Evolutionary conservation across 2,797 vertebrate species (phyloP).

Genomic region (Acanthornis magna): DNA sequence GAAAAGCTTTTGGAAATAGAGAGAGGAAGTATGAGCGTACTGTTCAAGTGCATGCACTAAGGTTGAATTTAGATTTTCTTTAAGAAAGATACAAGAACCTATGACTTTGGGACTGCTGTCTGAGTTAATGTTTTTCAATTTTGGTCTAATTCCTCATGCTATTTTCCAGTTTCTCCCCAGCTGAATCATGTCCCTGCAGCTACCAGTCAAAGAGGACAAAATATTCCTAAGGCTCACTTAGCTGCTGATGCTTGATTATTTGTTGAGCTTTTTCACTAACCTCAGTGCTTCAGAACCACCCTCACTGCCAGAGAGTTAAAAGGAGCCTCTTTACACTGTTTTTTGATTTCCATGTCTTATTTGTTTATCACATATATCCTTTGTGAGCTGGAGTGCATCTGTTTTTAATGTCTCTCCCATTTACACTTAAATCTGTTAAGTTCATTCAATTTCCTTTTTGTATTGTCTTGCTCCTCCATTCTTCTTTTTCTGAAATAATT

Average conservation of each 20-base stretch:
- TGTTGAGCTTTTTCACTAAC: not conserved
- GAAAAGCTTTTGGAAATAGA: not conserved
- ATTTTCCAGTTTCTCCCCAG: not conserved
- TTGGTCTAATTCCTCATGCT: not conserved
- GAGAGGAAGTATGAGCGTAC: not conserved
- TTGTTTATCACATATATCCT: not conserved
- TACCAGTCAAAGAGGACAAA: not conserved
- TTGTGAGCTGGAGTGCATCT: not conserved
- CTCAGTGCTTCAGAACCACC: not conserved
- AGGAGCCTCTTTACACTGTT: not conserved
- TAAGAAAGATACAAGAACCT: not conserved
- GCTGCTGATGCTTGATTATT: not conserved
- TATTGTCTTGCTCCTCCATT: not conserved
- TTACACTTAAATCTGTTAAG: not conserved
- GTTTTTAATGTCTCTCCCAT: not conserved
- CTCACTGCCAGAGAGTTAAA: not conserved
- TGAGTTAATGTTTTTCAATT: not conserved
- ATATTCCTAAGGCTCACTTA: not conserved
- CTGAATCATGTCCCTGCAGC: not conserved
- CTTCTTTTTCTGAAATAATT: constrained; percentile 11
- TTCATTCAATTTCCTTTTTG: not conserved
- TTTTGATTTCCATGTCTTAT: not conserved
- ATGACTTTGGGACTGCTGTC: not conserved
- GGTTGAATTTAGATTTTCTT: not conserved
- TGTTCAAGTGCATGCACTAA: not conserved